Evolutionary conservation across 2,797 vertebrate species (phyloP).

Genomic region (Rousettus madagascariensis): DNA sequence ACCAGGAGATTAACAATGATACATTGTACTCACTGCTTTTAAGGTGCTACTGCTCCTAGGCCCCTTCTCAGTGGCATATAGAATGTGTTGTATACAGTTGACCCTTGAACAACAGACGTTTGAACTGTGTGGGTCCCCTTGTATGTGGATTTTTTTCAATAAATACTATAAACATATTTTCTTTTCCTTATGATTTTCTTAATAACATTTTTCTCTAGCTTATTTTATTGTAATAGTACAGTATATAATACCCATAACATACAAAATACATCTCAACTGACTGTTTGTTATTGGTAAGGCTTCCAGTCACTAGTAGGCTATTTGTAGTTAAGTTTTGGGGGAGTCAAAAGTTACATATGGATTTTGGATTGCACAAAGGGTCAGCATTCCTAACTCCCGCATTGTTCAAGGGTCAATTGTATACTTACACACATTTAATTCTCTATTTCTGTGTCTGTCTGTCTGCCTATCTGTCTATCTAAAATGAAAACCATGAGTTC

Average conservation of each 20-base stretch:
- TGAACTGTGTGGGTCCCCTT: neutral
- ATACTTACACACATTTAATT: neutral
- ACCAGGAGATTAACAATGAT: constrained; percentile 5
- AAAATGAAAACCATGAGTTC: neutral
- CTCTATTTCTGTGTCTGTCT: neutral
- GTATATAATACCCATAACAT: neutral
- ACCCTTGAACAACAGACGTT: neutral
- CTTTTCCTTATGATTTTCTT: neutral
- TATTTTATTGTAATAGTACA: neutral
- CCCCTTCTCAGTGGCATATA: neutral
- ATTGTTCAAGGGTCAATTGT: neutral
- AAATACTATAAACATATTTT: neutral
- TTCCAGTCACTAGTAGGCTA: neutral
- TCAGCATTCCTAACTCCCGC: neutral
- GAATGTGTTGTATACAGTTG: neutral
- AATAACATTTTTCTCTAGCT: neutral
- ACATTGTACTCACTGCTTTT: neutral
- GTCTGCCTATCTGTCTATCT: too few species aligned
- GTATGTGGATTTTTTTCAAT: neutral
- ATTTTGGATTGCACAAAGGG: neutral
- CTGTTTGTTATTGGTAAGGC: neutral
- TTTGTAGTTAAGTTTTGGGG: neutral
- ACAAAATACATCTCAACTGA: neutral
- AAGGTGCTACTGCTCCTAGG: neutral
- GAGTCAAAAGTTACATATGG: neutral